phyloP scores from a whole-genome alignment of 2,888 invertebrate species.

The Pollenia amentaria region DNA sequence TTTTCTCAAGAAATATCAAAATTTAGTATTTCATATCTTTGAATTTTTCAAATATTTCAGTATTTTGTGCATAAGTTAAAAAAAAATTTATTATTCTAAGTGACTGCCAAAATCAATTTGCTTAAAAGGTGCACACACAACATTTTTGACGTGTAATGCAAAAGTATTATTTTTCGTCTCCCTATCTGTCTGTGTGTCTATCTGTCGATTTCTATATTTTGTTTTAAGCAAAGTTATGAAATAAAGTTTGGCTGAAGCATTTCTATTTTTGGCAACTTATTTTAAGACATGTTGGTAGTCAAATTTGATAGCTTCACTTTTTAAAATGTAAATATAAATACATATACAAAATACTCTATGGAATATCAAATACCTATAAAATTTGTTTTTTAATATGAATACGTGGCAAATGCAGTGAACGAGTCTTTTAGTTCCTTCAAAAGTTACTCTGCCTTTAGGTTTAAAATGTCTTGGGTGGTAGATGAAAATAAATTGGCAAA shows the following conservation, averaged over 20 bases:
- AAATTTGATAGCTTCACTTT: constrained; percentile 59
- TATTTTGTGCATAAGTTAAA: constrained; percentile 67
- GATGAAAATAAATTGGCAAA: constrained; percentile 51
- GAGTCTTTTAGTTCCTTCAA: constrained; percentile 7
- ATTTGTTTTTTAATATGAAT: constrained; percentile 53
- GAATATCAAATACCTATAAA: constrained; percentile 73
- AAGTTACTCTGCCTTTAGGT: background rate
- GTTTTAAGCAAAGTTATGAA: constrained; percentile 28
- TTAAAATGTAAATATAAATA: constrained; percentile 59
- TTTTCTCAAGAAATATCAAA: constrained; percentile 7
- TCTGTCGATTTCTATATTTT: background rate
- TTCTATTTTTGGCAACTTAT: constrained; percentile 41
- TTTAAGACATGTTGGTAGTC: constrained; percentile 46
- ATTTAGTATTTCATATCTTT: constrained; percentile 5
- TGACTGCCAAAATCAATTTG: constrained; percentile 75
- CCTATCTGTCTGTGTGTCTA: background rate
- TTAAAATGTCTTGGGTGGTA: constrained; percentile 9
- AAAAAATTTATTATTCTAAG: constrained; percentile 63
- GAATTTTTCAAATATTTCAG: constrained; percentile 44
- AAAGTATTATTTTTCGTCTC: background rate
- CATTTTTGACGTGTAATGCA: constrained; percentile 63
- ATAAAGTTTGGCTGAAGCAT: constrained; percentile 24
- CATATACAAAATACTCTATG: constrained; percentile 65
- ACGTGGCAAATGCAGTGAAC: constrained; percentile 41
- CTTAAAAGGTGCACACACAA: constrained; percentile 72